Evolutionary conservation across 2,797 vertebrate species (phyloP), one percentile per base, ranked within the genome.

Genomic region (Aulostomus chinensis): DNA sequence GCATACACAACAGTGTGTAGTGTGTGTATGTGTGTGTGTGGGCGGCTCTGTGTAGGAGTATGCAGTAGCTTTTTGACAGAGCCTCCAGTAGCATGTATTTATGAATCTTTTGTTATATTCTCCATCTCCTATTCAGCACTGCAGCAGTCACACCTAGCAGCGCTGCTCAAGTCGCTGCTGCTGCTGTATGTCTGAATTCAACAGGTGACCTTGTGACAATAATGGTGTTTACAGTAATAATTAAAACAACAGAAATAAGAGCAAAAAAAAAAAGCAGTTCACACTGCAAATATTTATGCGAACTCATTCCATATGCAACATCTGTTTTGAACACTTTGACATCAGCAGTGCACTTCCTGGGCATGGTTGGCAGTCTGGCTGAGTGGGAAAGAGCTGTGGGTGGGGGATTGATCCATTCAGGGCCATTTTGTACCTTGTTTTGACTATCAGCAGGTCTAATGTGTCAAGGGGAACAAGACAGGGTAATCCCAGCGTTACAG

Each of bases 51-150:
- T 80, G 86, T 87, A 79, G 86, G 86, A 78, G 86, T 83, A 64
- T 69, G 69, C 83, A 32, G 66, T 83, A 78, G 83, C 83, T 89
- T 88, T 81, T 85, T 78, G 79, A 88, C 83, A 85, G 83, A 76
- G 81, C 87, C 83, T 88, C 77, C 80, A 87, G 84, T 86, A 73
- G 77, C 61, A 39, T 71, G 73, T 84, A 80, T 88, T 86, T 79
- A 80, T 71, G 74, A 76, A 71, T 84, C 83, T 79, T 88, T 87
- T 86, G 79, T 87, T 87, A 81, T 82, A 73, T 70, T 81, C 66
- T 73, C 63, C 78, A 52, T 73, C 81, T 79, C 46, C 68, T 73
- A 54, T 78, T 79, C 60, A 71, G 76, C 72, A 41, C 43, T 9
- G 61, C 68, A 53, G 52, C 58, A 76, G 75, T 81, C 73, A 63